Conservation (phyloP, 2,888 invertebrate species). For the Orthosia gothica region DNA sequence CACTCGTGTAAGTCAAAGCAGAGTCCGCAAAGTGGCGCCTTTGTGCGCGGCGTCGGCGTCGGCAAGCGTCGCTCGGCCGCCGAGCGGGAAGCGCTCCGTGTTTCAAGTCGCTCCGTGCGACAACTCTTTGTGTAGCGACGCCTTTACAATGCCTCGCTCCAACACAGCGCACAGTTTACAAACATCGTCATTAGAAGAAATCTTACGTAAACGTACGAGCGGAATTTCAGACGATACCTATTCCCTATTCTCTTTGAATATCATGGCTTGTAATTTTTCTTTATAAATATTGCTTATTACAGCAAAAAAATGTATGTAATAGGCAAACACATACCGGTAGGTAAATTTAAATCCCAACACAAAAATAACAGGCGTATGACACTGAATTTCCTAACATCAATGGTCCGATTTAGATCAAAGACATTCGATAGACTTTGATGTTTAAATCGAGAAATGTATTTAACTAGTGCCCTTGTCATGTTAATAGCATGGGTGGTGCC, state of each 20-base stretch:
- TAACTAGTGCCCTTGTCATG: slow-evolving; percentile 84
- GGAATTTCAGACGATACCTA: neutral
- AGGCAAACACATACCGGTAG: slow-evolving; percentile 7
- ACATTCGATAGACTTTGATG: slow-evolving; percentile 86
- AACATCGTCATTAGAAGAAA: slow-evolving; percentile 65
- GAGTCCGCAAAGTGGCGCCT: slow-evolving; percentile 88
- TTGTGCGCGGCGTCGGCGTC: slow-evolving; percentile 80
- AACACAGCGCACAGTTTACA: slow-evolving; percentile 66
- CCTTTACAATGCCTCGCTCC: slow-evolving; percentile 78
- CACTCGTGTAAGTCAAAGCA: slow-evolving; percentile 86
- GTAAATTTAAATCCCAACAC: slow-evolving; percentile 17
- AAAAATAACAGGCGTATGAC: slow-evolving; percentile 66
- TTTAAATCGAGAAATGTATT: slow-evolving; percentile 81
- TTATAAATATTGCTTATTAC: neutral
- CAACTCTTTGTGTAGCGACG: slow-evolving; percentile 86
- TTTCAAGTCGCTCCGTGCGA: slow-evolving; percentile 79
- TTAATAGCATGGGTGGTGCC: slow-evolving; percentile 76
- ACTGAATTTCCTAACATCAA: slow-evolving; percentile 84
- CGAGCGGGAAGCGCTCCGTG: slow-evolving; percentile 75
- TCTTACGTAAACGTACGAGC: slow-evolving; percentile 10
- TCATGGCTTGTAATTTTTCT: too few relatives aligned
- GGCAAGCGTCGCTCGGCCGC: slow-evolving; percentile 39
- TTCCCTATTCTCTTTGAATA: neutral
- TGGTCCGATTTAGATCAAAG: slow-evolving; percentile 87
- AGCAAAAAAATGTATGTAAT: neutral